Percentiles rank a stretch among this genome's conserved stretches.
phyloP scores from a whole-genome alignment of 2,888 invertebrate species.

The Drosophila ezoana region DNA sequence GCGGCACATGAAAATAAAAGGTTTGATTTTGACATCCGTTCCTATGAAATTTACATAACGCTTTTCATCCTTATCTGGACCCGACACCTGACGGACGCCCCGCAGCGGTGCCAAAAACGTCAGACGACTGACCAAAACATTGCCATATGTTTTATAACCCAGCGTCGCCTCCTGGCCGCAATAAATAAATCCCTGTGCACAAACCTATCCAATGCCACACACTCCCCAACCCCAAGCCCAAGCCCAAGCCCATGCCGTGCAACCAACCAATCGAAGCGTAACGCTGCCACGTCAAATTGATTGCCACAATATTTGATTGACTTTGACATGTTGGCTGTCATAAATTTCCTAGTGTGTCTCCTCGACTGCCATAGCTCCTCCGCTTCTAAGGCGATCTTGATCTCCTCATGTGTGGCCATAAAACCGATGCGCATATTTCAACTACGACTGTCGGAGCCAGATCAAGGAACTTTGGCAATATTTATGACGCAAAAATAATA shows the following conservation, averaged over 20 bases:
- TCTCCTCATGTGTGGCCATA: conserved; percentile 46
- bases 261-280: conserved; percentile 50
- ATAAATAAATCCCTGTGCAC: conserved; percentile 70
- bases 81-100: conserved; percentile 71
- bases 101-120: conserved; percentile 71
- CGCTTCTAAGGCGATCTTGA: conserved; percentile 26
- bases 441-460: conserved; percentile 16
- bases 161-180: conserved; percentile 52
- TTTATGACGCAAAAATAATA: too few species aligned
- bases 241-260: not conserved
- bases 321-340: conserved; percentile 83
- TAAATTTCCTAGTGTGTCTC: conserved; percentile 64
- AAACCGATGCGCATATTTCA: conserved; percentile 43
- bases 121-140: conserved; percentile 46
- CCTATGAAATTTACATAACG: conserved; percentile 77
- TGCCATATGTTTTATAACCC: conserved; percentile 74
- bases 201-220: conserved; percentile 28
- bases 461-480: conserved; percentile 7
- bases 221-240: not conserved
- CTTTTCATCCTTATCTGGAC: conserved; percentile 74
- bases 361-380: conserved; percentile 6
- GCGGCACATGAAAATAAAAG: conserved; percentile 36
- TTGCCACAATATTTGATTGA: conserved; percentile 83
- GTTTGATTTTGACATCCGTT: conserved; percentile 74
- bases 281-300: conserved; percentile 77